Percentiles rank a stretch among this genome's conserved stretches.
Evolutionary conservation across 2,797 vertebrate genomes (phyloP).

Genomic region (Thunnus albacares): DNA sequence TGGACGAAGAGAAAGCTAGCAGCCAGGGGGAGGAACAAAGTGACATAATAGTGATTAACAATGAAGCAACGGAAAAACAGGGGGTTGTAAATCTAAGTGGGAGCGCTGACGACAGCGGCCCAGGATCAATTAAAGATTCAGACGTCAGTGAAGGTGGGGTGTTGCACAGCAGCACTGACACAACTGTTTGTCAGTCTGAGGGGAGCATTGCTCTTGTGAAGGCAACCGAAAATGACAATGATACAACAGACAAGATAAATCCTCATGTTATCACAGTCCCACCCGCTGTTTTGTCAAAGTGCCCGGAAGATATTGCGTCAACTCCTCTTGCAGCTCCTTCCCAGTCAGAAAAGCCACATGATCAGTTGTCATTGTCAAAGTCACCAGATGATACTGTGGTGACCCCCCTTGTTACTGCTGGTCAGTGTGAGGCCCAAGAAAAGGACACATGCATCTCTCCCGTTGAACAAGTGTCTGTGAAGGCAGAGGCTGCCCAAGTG

Average conservation of each 20-base stretch:
- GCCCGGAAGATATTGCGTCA: slow-evolving; percentile 12
- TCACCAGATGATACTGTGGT: slow-evolving; percentile 10
- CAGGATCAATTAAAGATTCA: slow-evolving; percentile 35
- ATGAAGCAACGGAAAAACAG: slow-evolving; percentile 50
- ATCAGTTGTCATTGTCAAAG: slow-evolving; percentile 39
- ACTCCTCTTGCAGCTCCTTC: not conserved
- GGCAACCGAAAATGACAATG: slow-evolving; percentile 26
- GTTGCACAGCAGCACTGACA: slow-evolving; percentile 11
- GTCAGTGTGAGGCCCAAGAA: slow-evolving; percentile 20
- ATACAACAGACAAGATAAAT: slow-evolving; percentile 21
- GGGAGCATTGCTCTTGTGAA: slow-evolving; percentile 5
- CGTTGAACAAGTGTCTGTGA: slow-evolving; percentile 36
- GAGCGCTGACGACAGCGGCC: slow-evolving; percentile 33
- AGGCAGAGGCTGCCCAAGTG: slow-evolving; percentile 22
- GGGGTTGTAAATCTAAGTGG: slow-evolving; percentile 45
- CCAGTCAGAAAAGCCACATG: slow-evolving; percentile 36
- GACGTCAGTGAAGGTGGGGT: slow-evolving; percentile 23
- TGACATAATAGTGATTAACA: slow-evolving; percentile 46
- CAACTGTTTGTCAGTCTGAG: slow-evolving; percentile 28
- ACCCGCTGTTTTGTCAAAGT: slow-evolving; percentile 26
- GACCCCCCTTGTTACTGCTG: not conserved
- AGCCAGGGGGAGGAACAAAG: slow-evolving; percentile 54
- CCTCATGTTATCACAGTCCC: slow-evolving; percentile 8
- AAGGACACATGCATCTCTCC: slow-evolving; percentile 3
- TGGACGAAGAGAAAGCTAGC: slow-evolving; percentile 55